Evolutionary conservation across 2,797 vertebrate genomes (phyloP).

Genomic region (Sebastes flavidus): DNA sequence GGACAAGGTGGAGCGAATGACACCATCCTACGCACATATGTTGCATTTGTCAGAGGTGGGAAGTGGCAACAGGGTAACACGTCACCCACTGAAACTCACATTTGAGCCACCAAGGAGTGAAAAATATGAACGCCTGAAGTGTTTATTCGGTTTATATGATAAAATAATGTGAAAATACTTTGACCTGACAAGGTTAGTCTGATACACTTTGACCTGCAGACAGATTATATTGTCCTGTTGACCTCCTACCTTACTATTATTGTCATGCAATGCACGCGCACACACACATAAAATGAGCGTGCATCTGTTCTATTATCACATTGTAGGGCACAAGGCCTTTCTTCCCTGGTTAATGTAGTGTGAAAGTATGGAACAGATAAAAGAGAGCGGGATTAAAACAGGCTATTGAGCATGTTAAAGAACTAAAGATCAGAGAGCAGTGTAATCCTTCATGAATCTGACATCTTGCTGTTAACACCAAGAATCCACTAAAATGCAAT

Average conservation of each 20-base stretch:
- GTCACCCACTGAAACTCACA: not conserved
- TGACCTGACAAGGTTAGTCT: not conserved
- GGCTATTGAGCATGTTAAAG: slow-evolving; percentile 29
- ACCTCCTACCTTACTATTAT: not conserved
- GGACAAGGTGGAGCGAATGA: not conserved
- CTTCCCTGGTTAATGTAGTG: slow-evolving; percentile 27
- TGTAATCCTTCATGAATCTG: slow-evolving; percentile 15
- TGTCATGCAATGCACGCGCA: not conserved
- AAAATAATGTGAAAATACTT: slow-evolving; percentile 1
- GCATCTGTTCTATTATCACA: slow-evolving; percentile 3
- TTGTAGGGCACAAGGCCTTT: not conserved
- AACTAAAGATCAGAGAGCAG: slow-evolving; percentile 29
- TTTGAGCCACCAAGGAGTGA: not conserved
- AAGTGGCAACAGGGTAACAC: not conserved
- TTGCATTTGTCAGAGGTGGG: not conserved
- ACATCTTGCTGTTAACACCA: not conserved
- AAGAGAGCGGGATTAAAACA: slow-evolving; percentile 36
- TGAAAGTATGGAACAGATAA: slow-evolving; percentile 49
- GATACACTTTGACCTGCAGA: not conserved
- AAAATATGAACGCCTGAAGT: not conserved
- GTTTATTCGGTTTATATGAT: not conserved
- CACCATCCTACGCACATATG: not conserved
- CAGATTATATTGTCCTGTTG: not conserved
- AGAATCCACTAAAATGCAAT: not conserved
- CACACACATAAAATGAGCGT: not conserved